phyloP scores from a whole-genome alignment of 2,888 invertebrate genomes.

The Arge pagana region DNA sequence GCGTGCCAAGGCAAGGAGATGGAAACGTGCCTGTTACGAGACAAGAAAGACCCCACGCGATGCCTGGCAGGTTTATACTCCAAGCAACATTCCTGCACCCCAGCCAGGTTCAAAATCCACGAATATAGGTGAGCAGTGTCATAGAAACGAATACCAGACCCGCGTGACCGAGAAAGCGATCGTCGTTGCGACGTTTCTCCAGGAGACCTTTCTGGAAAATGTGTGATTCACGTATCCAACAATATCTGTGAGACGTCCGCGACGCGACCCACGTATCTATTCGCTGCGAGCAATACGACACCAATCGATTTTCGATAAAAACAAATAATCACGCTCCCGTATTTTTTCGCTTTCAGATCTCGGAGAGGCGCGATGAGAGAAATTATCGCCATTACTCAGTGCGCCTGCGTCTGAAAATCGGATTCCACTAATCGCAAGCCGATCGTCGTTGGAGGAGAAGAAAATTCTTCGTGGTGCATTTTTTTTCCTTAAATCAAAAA shows the following conservation, averaged over 20 bases:
- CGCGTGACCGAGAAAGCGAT: background rate
- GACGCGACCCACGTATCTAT: too few relatives aligned
- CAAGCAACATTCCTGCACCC: constrained; percentile 47
- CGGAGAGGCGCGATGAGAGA: constrained; percentile 51
- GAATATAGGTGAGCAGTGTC: constrained; percentile 55
- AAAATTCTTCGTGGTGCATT: too few relatives aligned
- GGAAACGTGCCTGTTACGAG: constrained; percentile 50
- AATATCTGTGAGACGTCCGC: too few relatives aligned
- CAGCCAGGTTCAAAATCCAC: constrained; percentile 53
- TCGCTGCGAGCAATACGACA: too few relatives aligned
- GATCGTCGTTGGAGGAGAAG: too few relatives aligned
- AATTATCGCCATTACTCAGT: constrained; percentile 53
- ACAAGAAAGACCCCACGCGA: constrained; percentile 49
- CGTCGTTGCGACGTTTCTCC: too few relatives aligned
- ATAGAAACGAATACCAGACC: background rate
- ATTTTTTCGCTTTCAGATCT: constrained; percentile 38
- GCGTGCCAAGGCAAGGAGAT: constrained; percentile 50
- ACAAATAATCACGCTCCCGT: background rate
- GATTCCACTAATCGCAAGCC: too few relatives aligned
- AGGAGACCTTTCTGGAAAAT: background rate
- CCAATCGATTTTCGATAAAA: background rate
- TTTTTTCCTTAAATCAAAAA: too few relatives aligned
- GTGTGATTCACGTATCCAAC: background rate
- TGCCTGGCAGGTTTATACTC: constrained; percentile 48
- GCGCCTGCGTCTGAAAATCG: constrained; percentile 48